A percentile compares a stretch with the other conserved stretches of the same genome.
phyloP scores from a whole-genome alignment of 2,888 invertebrate genomes.

The Plagodis dolabraria region DNA sequence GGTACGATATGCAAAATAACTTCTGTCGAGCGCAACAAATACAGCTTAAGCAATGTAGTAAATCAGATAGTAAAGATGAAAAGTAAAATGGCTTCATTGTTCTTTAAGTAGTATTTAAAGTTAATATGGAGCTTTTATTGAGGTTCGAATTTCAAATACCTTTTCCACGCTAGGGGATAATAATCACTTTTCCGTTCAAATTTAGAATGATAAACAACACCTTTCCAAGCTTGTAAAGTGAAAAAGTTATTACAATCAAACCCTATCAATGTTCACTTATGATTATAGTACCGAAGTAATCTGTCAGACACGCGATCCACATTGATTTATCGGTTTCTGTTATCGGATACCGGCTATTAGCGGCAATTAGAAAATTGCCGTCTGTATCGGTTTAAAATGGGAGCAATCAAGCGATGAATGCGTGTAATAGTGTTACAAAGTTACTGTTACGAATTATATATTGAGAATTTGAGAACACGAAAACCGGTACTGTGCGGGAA shows the following conservation, averaged over 20 bases:
- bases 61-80: no score
- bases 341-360: slow-evolving; percentile 39
- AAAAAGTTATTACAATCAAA: neutral
- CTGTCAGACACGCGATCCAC: slow-evolving; percentile 36
- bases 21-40: no score
- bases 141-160: no score
- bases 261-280: slow-evolving; percentile 10
- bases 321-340: slow-evolving; percentile 41
- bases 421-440: slow-evolving; percentile 24
- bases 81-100: no score
- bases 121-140: no score
- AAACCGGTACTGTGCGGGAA: slow-evolving; percentile 10
- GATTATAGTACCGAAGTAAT: slow-evolving; percentile 24
- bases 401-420: slow-evolving; percentile 33
- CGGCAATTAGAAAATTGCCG: slow-evolving; percentile 40
- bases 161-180: no score
- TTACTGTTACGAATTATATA: slow-evolving; percentile 33
- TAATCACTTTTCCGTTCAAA: no score
- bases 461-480: slow-evolving; percentile 16
- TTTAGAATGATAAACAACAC: no score
- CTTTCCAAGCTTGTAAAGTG: no score
- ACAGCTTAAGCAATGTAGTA: no score
- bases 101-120: no score
- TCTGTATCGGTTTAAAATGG: slow-evolving; percentile 31
- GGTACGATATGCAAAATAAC: no score